Conservation (phyloP, 2,113 vertebrate species). For the Corythoichthys haematopterus region DNA sequence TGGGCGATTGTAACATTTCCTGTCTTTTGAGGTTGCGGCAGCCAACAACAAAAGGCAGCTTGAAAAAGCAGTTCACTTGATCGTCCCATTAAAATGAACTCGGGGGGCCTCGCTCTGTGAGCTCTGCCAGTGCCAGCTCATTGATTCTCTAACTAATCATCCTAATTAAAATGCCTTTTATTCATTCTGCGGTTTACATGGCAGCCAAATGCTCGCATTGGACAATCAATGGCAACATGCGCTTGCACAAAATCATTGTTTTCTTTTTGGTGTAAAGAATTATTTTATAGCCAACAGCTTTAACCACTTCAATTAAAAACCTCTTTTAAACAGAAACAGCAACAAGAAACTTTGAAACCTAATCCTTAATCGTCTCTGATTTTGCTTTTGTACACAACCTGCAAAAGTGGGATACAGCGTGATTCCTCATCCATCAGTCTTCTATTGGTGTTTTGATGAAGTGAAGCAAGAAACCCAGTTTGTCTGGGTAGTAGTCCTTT, state of each 20-base stretch:
- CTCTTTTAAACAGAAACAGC: not conserved
- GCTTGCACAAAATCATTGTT: slow-evolving; percentile 28
- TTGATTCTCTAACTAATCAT: slow-evolving; percentile 70
- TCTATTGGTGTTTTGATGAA: too few relatives aligned
- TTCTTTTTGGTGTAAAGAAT: not conserved
- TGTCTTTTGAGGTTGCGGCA: slow-evolving; percentile 22
- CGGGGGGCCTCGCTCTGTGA: slow-evolving; percentile 27
- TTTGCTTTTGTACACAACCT: not conserved
- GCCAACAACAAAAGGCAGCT: slow-evolving; percentile 27
- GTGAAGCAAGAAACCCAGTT: not conserved
- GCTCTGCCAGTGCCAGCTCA: slow-evolving; percentile 62
- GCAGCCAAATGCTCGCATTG: slow-evolving; percentile 42
- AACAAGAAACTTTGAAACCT: not conserved
- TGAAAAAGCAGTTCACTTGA: slow-evolving; percentile 20
- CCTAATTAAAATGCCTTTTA: slow-evolving; percentile 70
- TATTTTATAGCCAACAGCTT: not conserved
- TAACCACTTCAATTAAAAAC: not conserved
- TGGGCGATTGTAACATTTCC: not conserved
- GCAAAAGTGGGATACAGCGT: not conserved
- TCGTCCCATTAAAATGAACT: slow-evolving; percentile 58
- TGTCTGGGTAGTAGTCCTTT: not conserved
- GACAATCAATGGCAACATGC: slow-evolving; percentile 47
- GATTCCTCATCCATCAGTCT: not conserved
- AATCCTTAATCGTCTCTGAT: not conserved
- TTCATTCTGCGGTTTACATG: slow-evolving; percentile 59